phyloP scores from a whole-genome alignment of 2,797 vertebrate species.

The Nyctalus aviator region DNA sequence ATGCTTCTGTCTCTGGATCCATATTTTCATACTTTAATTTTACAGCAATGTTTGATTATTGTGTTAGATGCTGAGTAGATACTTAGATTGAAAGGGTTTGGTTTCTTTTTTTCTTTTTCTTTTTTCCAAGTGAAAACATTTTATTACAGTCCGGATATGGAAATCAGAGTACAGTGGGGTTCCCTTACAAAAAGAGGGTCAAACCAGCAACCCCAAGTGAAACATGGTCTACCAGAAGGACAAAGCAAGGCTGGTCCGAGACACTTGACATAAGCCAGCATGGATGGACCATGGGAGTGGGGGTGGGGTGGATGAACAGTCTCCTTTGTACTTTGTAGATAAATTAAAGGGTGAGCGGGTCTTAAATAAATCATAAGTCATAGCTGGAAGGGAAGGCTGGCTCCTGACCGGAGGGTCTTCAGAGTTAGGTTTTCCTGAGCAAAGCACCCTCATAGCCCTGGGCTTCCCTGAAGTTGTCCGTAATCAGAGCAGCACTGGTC shows the following conservation, averaged over 20 bases:
- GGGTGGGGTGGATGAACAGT: background rate
- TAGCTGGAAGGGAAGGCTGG: background rate
- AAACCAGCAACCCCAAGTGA: background rate
- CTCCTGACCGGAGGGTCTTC: background rate
- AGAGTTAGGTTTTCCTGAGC: conserved; percentile 57
- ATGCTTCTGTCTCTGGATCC: background rate
- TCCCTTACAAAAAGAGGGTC: background rate
- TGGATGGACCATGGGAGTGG: background rate
- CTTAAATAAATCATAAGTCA: background rate
- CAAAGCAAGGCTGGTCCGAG: conserved; percentile 79
- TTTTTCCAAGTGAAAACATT: conserved; percentile 75
- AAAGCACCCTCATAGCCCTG: background rate
- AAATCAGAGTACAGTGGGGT: background rate
- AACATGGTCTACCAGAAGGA: conserved; percentile 83
- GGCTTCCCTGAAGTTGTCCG: background rate
- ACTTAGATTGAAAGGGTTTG: background rate
- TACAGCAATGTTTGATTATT: background rate
- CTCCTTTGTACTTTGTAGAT: background rate
- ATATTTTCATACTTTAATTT: background rate
- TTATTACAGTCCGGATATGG: conserved; percentile 77
- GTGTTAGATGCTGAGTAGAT: background rate
- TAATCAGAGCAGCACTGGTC: background rate
- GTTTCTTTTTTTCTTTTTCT: no score
- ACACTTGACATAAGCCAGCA: conserved; percentile 74
- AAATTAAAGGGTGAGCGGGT: conserved; percentile 70